Conservation (phyloP, 1,140 invertebrate species). For the Brachystomella parvula region DNA sequence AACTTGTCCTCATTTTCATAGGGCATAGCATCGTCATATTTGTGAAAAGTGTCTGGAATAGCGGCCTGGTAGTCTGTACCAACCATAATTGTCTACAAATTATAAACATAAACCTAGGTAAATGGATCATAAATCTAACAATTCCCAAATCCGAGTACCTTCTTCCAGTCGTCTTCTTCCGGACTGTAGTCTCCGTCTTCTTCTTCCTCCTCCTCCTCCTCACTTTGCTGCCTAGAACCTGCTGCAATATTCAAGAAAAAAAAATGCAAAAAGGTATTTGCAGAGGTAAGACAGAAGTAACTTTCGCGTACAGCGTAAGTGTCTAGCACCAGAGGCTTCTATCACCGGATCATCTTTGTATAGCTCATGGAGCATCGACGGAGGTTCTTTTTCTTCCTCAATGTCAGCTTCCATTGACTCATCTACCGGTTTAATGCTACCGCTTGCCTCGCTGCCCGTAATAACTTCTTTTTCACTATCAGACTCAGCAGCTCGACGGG, state of each 20-base stretch:
- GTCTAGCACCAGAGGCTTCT: conserved; percentile 38
- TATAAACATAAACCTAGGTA: not conserved
- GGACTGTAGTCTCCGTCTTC: conserved; percentile 42
- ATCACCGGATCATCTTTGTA: conserved; percentile 39
- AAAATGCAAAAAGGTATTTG: conserved; percentile 47
- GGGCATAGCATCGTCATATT: conserved; percentile 83
- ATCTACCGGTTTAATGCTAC: not conserved
- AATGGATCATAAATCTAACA: not conserved
- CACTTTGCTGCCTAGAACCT: conserved; percentile 55
- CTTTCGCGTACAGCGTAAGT: conserved; percentile 22
- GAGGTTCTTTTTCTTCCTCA: conserved; percentile 21
- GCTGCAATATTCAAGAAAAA: conserved; percentile 41
- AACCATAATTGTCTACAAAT: conserved; percentile 77
- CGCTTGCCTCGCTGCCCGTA: not conserved
- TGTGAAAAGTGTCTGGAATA: conserved; percentile 81
- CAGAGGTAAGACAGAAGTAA: conserved; percentile 28
- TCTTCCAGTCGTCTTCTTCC: conserved; percentile 47
- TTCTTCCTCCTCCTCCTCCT: conserved; percentile 52
- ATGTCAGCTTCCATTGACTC: conserved; percentile 18
- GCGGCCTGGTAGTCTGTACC: conserved; percentile 87
- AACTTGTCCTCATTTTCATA: conserved; percentile 96
- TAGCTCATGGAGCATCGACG: conserved; percentile 42
- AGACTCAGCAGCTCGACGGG: conserved; percentile 41
- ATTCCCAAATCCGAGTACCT: conserved; percentile 40
- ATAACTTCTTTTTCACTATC: conserved; percentile 37